A percentile compares a stretch with the other conserved stretches of the same genome.
Conservation (phyloP, 2,797 vertebrate genomes). For the Xiphorhynchus erythropygius region DNA sequence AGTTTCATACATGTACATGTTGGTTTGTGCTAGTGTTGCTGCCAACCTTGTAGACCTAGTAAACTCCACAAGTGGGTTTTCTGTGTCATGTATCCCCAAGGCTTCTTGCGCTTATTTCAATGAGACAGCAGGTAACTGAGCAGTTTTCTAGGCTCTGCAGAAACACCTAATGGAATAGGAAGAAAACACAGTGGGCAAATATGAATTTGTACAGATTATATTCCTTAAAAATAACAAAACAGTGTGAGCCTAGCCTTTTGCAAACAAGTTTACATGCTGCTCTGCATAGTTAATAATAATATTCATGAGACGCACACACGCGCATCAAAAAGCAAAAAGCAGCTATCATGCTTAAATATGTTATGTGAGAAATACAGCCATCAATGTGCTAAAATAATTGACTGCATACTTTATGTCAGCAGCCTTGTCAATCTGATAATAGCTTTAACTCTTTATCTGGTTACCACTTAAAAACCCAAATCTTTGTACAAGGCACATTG, state of each 20-base stretch:
- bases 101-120: background rate
- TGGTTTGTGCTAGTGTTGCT: background rate
- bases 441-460: background rate
- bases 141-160: background rate
- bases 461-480: background rate
- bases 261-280: background rate
- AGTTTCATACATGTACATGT: accelerated
- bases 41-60: background rate
- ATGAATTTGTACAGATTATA: background rate
- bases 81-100: background rate
- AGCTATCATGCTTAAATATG: background rate
- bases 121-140: background rate
- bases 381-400: background rate
- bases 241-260: background rate
- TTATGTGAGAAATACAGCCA: background rate
- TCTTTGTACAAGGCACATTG: background rate
- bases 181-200: background rate
- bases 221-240: background rate
- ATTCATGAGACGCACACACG: background rate
- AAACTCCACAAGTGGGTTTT: background rate
- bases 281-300: background rate
- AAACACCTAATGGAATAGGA: background rate
- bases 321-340: background rate
- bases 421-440: background rate
- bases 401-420: background rate